Evolutionary conservation across 2,888 invertebrate species (phyloP), one percentile per base, ranked within the genome.

Genomic region (Thereva nobilitata): DNA sequence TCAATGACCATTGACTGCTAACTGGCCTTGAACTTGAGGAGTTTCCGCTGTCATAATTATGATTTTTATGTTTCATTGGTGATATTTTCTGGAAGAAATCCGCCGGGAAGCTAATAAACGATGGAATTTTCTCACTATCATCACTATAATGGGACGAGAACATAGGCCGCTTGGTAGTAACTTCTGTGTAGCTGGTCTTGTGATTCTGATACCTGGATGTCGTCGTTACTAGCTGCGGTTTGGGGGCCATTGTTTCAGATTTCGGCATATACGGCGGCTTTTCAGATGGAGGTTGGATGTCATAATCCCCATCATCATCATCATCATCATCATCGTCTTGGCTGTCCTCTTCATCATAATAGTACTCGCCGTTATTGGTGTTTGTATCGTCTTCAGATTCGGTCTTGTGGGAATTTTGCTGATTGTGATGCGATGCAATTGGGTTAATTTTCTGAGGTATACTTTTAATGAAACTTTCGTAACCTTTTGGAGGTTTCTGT

Each of bases 221-320:
- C 38, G 12, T 68, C 63, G 1, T 72, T 70, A 67, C 73, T 67
- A 44, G 74, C 6, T 73, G 71, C 4, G 78, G 75, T 1, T 77
- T 76, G 37, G 81, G 81, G 0, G 81, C 76, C 80, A 82, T 78
- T 2, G 81, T 82, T 78, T 87, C 87, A 3, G 86, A 83, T 76
- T 84, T 86, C 3, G 87, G 87, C 86, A 86, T 86, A 68, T 86
- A 87, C 66, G 85, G 83, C 2, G 86, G 85, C 77, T 86, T 81
- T 53, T 75, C 85, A 0, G 86, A 84, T 40, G 82, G 83, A 59
- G 87, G 87, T 70, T 84, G 82, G 67, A 83, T 83, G 71, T 85
- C 84, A 74, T 83, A 84, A 70, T 85, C 83, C 45, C 83, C 83
- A 66, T 86, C 84, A 56, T 85, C 84, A 56, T 77, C 75, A 73